These are phyloP conservation scores for Orestias chungarensis DNA, from an alignment of 2,797 vertebrate species.

Conservation along the genomic window DNA sequence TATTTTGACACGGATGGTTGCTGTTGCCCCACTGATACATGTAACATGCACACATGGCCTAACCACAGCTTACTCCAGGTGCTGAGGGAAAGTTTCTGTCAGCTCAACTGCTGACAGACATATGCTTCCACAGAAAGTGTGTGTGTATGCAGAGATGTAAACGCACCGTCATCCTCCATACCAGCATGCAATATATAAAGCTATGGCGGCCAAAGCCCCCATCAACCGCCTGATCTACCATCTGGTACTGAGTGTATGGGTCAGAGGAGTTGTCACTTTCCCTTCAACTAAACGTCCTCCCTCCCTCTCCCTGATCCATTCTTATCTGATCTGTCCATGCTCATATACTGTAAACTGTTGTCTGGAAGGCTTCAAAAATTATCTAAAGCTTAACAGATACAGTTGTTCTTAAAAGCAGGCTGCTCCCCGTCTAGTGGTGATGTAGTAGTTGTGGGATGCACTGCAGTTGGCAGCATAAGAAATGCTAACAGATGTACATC, in stretches of 20 bases:
- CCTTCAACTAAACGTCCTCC: constrained; percentile 12
- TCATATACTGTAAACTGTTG: constrained; percentile 21
- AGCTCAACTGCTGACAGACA: constrained; percentile 63
- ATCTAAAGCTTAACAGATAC: neutral
- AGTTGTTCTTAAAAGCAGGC: neutral
- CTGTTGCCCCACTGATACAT: constrained; percentile 67
- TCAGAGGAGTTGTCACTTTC: constrained; percentile 45
- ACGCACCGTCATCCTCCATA: constrained; percentile 36
- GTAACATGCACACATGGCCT: constrained; percentile 37
- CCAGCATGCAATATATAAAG: constrained; percentile 52
- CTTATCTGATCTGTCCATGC: constrained; percentile 44
- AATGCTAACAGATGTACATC: neutral
- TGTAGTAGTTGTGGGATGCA: constrained; percentile 6
- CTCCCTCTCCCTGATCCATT: constrained; percentile 24
- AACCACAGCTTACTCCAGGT: constrained; percentile 58
- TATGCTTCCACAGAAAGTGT: constrained; percentile 6
- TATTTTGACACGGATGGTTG: constrained; percentile 61
- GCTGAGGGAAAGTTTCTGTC: constrained; percentile 58
- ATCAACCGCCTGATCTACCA: constrained; percentile 50
- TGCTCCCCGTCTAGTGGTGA: neutral
- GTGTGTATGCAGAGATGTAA: constrained; percentile 25
- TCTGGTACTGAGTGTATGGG: constrained; percentile 14
- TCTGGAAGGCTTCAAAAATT: constrained; percentile 1
- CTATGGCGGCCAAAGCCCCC: constrained; percentile 44
- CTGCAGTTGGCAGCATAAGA: neutral